These are phyloP conservation scores for Lota lota DNA, from an alignment of 2,113 vertebrate species.

Conservation along the genomic window DNA sequence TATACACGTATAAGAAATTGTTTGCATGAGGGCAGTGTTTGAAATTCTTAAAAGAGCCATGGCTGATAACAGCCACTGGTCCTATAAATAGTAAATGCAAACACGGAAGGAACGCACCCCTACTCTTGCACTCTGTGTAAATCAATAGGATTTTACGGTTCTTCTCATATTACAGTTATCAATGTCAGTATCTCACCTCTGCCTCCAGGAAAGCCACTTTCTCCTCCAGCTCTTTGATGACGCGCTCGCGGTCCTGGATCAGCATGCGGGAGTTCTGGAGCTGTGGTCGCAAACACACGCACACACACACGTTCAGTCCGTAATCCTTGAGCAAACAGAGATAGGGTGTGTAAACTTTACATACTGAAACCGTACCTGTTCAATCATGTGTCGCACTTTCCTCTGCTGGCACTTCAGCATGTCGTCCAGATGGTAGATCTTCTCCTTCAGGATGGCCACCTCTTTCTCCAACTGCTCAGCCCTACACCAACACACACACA, in stretches of 20 bases:
- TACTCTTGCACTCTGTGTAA: too few species aligned
- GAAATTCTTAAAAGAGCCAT: too few species aligned
- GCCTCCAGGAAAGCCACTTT: slow-evolving; percentile 86
- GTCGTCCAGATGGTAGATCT: slow-evolving; percentile 93
- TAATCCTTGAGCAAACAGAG: not conserved
- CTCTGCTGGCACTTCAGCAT: slow-evolving; percentile 95
- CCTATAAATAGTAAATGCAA: too few species aligned
- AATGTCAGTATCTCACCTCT: slow-evolving; percentile 73
- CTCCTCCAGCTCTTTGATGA: slow-evolving; percentile 90
- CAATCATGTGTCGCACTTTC: slow-evolving; percentile 95
- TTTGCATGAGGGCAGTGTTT: too few species aligned
- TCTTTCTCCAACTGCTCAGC: slow-evolving; percentile 84
- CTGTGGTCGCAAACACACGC: slow-evolving; percentile 57
- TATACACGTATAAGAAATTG: too few species aligned
- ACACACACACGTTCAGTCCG: slow-evolving; percentile 16
- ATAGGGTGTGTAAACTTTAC: slow-evolving; percentile 3
- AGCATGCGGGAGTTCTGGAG: slow-evolving; percentile 91
- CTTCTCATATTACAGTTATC: too few species aligned
- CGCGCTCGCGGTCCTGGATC: slow-evolving; percentile 83
- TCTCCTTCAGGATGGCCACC: slow-evolving; percentile 84
- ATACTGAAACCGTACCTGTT: slow-evolving; percentile 78
- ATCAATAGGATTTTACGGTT: too few species aligned
- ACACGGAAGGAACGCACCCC: too few species aligned
- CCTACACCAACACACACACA: slow-evolving; percentile 57
- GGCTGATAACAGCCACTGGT: too few species aligned